Conservation (phyloP, 2,113 vertebrate species). For the Hymenochirus boettgeri region DNA sequence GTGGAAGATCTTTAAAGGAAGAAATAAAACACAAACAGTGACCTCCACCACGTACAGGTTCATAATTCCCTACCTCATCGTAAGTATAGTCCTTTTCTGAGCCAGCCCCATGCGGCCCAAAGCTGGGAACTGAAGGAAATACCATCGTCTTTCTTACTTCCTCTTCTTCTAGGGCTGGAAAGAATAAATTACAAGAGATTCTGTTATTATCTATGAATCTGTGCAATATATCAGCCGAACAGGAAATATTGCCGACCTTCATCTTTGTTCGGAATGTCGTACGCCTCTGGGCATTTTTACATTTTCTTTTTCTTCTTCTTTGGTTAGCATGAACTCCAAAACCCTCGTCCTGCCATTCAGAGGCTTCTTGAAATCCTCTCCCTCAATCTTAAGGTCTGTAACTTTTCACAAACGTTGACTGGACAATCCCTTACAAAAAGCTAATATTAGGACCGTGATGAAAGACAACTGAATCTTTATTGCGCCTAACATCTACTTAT, state of each 20-base stretch:
- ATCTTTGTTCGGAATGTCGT: constrained; percentile 79
- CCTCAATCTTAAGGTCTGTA: constrained; percentile 92
- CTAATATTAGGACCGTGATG: too few species aligned
- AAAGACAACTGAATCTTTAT: too few species aligned
- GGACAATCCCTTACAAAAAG: too few species aligned
- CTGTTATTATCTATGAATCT: neutral
- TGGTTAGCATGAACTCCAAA: constrained; percentile 86
- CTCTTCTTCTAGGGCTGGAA: constrained; percentile 79
- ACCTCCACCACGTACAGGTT: too few species aligned
- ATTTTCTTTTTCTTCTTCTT: constrained; percentile 90
- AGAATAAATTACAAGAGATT: neutral
- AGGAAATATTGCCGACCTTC: constrained; percentile 65
- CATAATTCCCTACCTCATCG: constrained; percentile 78
- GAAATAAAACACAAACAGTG: too few species aligned
- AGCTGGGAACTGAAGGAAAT: constrained; percentile 89
- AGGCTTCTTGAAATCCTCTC: constrained; percentile 71
- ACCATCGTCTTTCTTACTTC: constrained; percentile 89
- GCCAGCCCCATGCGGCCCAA: constrained; percentile 89
- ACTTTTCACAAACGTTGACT: too few species aligned
- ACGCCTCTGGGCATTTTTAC: constrained; percentile 85
- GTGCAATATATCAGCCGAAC: too few species aligned
- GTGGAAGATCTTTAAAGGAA: too few species aligned
- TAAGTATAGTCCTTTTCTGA: constrained; percentile 96
- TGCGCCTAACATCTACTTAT: too few species aligned
- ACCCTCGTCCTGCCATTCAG: constrained; percentile 78